A percentile compares a stretch with the other conserved stretches of the same genome.
phyloP scores from a whole-genome alignment of 2,888 invertebrate genomes.

The Lasioglossum leucozonium region DNA sequence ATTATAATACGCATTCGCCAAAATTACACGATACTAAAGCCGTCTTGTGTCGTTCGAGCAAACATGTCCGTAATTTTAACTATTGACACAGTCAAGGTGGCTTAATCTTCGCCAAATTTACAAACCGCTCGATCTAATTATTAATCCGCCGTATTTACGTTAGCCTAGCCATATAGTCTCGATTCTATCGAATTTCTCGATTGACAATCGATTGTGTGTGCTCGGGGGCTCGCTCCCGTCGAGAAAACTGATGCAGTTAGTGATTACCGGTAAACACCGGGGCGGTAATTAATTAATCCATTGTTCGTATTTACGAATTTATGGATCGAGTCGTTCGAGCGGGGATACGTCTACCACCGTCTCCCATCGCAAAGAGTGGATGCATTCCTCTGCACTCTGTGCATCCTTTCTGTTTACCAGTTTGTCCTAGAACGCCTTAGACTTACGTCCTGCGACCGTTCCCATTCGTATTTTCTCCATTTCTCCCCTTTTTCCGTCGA shows the following conservation, averaged over 20 bases:
- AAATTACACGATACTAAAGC: neutral
- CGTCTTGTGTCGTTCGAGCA: neutral
- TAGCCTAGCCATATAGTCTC: neutral
- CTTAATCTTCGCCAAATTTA: slow-evolving; percentile 52
- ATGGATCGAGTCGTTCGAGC: slow-evolving; percentile 65
- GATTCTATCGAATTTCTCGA: slow-evolving; percentile 42
- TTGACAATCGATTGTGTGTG: slow-evolving; percentile 29
- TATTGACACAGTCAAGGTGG: slow-evolving; percentile 29
- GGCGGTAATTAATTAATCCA: slow-evolving; percentile 77
- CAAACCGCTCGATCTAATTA: slow-evolving; percentile 48
- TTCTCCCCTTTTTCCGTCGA: slow-evolving; percentile 5
- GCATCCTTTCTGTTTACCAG: neutral
- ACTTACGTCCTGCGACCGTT: slow-evolving; percentile 6
- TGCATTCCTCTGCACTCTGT: neutral
- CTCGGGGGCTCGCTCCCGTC: neutral
- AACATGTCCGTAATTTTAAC: slow-evolving; percentile 35
- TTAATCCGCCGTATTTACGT: slow-evolving; percentile 47
- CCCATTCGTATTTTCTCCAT: neutral
- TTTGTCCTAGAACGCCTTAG: slow-evolving; percentile 1
- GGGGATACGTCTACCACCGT: slow-evolving; percentile 5
- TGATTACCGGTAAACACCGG: slow-evolving; percentile 58
- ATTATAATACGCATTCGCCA: slow-evolving; percentile 4
- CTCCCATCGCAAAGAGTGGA: neutral
- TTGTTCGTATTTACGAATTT: slow-evolving; percentile 68
- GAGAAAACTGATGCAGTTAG: slow-evolving; percentile 30